Base-by-base conservation (phyloP, 2,113 vertebrate species). In the Paralichthys olivaceus region DNA sequence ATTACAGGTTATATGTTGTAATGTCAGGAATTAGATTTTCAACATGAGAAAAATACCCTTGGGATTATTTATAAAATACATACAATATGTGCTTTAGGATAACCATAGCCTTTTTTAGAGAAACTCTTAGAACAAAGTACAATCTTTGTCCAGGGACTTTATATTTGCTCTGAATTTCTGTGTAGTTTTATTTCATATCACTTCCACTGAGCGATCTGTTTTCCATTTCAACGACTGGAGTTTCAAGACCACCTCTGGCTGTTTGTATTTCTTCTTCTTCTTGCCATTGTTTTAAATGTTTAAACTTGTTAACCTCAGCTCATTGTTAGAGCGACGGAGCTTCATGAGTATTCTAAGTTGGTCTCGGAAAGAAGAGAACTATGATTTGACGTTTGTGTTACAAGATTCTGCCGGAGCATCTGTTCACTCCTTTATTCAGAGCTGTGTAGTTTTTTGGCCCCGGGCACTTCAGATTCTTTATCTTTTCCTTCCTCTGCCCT, bases 401-500 rank as follows among this genome's bases (percentile, higher is more conserved):
- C 14, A 28, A 64, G n/a, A 75, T 61, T 69, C 43, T 40, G 40
- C 57, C 40, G 22, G 61, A 59, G 56, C 49, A 37, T 85, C 34
- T 74, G 73, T 82, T 58, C 29, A 65, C 58, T 80, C 59, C 34
- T 73, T 81, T 81, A 65, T 83, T 79, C 69, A 80, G 51, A 40
- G 47, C n/a, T 79, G 83, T 64, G 71, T 70, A 12, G 28, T 20
- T 58, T 9, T 45, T 56, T 80, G 84, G 69, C 77, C 91, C 82
- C 62, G 63, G 89, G 85, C 88, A 43, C 23, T 64, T 43, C 34
- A 22, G 69, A 83, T 51, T 79, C 75, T 75, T 68, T 70, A n/a
- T 57, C 77, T 69, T 88, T 59, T 84, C 55, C 83, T 84, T 84
- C 80, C 79, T 85, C 58, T 80, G 25, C 34, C 72, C 72, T 79